Evolutionary conservation across 2,113 vertebrate species (phyloP), one percentile per base, ranked within the genome.

Genomic region (Paratilapia polleni): DNA sequence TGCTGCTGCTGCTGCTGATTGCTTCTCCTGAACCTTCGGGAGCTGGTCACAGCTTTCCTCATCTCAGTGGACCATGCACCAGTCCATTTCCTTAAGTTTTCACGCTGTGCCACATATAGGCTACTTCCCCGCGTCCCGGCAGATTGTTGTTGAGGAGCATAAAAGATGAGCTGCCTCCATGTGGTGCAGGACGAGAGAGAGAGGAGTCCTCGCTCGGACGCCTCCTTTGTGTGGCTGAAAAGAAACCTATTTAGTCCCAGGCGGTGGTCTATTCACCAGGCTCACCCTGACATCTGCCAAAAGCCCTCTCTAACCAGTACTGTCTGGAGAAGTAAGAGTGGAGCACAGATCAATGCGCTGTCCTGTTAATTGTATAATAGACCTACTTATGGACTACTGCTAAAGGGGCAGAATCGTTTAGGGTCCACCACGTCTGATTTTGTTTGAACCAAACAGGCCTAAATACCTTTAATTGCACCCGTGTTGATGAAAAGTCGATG

Each of bases 401-500:
- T 94, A 92, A 90, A 91, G 90, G 90, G 90, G 92, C 91, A 91
- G 86, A 93, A 91, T 91, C 86, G 91, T 95, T 93, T 93, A 94
- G 86, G 84, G 84, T 94, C 89, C 52, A 88, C 84, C 88, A 92
- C 79, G 85, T 92, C 91, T 94, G 95, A 95, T 96, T 96, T 95
- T 96, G 96, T 97, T 96, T 87, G 88, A 96, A 93, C 89, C 96
- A 96, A 97, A 97, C 96, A 88, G 87, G 88, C 86, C 94, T 94
- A 97, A 97, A 97, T 97, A 96, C 96, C 96, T 97, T 97, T 97
- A 98, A 98, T 98, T 97, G 97, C 96, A 96, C 96, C 94, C 94
- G 94, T 94, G 95, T 94, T 94, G 96, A 97, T 98, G 97, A 98
- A 97, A 98, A 97, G 97, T 97, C 97, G 96, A 98, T 98, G 95